Evolutionary conservation across 2,888 invertebrate species (phyloP), one percentile per base, ranked within the genome.

Genomic region (Drosophila anomalata): DNA sequence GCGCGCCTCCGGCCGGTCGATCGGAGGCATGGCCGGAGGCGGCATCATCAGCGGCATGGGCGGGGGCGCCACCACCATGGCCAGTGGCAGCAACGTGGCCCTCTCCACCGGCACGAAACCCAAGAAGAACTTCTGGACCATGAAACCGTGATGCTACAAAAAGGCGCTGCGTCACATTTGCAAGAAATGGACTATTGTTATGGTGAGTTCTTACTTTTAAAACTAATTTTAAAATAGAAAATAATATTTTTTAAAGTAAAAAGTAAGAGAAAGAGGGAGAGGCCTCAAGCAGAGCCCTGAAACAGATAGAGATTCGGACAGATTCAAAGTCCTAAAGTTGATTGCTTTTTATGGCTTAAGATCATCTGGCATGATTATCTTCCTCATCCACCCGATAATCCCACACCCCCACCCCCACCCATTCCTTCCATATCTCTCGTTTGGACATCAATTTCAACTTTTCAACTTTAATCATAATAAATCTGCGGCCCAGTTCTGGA

Each of bases 111-210:
- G 90, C 61, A 86, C 91, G 66, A 92, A 92, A 88, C 90, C 90
- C 73, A 92, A 91, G 80, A 92, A 91, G 81, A 90, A 89, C 75
- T 92, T 91, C 77, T 92, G 92, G 92, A 90, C 90, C 80, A 89
- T 91, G 91, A 91, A 91, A 88, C 91, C 92, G 91, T 91, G 92
- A 91, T 91, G 91, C 89, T 90, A 85, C 78, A 89, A 89, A 84
- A 89, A 82, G 75, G 84, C 89, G 50, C 77, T 91, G 81, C 86
- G 89, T 77, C 90, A 88, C 61, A 79, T 91, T 73, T 87, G 80
- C 83, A 90, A 88, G 58, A 90, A 90, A 83, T 90, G 90, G 90
- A 90, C 89, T 88, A 87, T 91, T 81, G 87, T 91, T 79, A 90
- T 91, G 90, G 91, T 91, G 79, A 91, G 92, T 90, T 53, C 9